Evolutionary conservation across 2,797 vertebrate species (phyloP).

Genomic region (Thripadectes ignobilis): DNA sequence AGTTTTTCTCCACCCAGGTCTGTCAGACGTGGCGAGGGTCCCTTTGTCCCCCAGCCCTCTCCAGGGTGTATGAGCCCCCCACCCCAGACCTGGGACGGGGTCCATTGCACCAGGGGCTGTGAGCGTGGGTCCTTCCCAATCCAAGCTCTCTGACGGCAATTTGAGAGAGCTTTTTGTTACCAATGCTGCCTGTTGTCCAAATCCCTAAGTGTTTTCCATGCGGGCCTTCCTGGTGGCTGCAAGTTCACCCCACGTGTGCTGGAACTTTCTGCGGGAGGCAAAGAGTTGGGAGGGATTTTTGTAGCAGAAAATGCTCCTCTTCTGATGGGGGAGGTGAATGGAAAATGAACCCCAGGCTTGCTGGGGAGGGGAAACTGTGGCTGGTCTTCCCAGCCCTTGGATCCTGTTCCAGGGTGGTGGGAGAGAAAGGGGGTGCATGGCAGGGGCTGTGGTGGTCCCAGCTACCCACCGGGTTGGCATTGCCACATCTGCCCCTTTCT

Average conservation of each 20-base stretch:
- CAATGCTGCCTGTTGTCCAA: background rate
- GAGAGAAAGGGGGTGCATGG: background rate
- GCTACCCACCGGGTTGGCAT: background rate
- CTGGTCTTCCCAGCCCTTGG: background rate
- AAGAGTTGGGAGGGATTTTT: background rate
- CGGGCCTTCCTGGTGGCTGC: background rate
- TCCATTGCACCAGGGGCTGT: accelerated
- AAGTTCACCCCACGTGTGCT: background rate
- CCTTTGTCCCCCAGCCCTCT: background rate
- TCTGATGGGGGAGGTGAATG: background rate
- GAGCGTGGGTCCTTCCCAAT: accelerated
- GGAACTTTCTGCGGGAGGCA: background rate
- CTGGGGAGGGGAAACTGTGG: background rate
- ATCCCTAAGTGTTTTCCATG: accelerated
- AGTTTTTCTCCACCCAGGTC: background rate
- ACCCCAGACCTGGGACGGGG: accelerated
- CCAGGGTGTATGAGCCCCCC: background rate
- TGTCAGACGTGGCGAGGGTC: background rate
- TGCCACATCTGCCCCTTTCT: background rate
- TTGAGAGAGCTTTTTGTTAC: background rate
- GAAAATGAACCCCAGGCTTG: background rate
- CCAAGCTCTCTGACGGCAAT: accelerated
- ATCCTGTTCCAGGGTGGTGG: background rate
- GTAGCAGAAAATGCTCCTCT: background rate
- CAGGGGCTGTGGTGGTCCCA: background rate